Conservation (phyloP, 2,888 invertebrate genomes). For the Iselma pallidipennis region DNA sequence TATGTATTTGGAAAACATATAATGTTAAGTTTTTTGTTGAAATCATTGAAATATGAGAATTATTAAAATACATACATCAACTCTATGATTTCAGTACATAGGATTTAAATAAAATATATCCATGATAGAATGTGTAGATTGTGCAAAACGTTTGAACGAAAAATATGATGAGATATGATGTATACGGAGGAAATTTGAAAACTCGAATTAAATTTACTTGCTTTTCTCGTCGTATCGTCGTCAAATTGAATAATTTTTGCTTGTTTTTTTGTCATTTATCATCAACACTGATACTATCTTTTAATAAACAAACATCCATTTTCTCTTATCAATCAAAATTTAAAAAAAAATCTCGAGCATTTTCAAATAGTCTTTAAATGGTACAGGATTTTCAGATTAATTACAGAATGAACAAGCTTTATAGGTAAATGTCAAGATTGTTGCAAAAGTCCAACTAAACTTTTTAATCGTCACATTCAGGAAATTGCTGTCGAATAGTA, state of each 20-base stretch:
- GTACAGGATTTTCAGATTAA: neutral
- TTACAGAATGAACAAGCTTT: neutral
- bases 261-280: no score
- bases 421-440: no score
- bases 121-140: constrained; percentile 21
- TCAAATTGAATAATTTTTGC: constrained; percentile 20
- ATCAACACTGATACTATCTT: no score
- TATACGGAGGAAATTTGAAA: constrained; percentile 21
- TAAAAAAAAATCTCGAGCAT: no score
- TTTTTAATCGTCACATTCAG: neutral
- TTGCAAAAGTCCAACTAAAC: neutral
- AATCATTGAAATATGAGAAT: neutral
- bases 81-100: constrained; percentile 19
- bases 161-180: constrained; percentile 21
- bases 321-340: no score
- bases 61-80: neutral
- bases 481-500: neutral
- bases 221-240: constrained; percentile 8
- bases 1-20: no score
- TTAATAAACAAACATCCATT: no score
- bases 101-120: constrained; percentile 26
- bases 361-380: neutral
- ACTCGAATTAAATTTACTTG: constrained; percentile 17
- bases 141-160: constrained; percentile 23
- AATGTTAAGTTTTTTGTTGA: neutral